Percentiles rank a stretch among this genome's conserved stretches.
These are phyloP conservation scores for Masticophis lateralis DNA, from an alignment of 2,797 vertebrate genomes.

Conservation along the genomic window DNA sequence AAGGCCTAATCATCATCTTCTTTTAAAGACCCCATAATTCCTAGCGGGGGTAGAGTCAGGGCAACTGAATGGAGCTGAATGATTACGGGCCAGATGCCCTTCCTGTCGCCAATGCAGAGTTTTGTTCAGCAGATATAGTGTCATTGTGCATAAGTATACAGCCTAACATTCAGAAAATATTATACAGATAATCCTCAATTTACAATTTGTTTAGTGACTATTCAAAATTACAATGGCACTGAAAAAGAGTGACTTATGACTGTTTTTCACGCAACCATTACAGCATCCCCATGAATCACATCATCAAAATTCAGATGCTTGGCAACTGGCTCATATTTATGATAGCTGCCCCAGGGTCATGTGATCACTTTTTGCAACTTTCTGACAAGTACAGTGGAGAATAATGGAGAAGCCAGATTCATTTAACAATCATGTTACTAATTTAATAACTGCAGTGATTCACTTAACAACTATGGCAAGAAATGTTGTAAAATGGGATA, in stretches of 20 bases:
- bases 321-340: not conserved
- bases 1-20: not conserved
- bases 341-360: not conserved
- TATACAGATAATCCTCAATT: not conserved
- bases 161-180: not conserved
- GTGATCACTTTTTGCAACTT: not conserved
- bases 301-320: not conserved
- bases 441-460: not conserved
- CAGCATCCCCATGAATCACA: not conserved
- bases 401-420: not conserved
- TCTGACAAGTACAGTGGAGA: not conserved
- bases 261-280: not conserved
- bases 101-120: too few species aligned
- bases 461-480: not conserved
- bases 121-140: too few species aligned
- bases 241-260: not conserved
- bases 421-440: not conserved
- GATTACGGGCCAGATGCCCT: too few species aligned
- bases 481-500: not conserved
- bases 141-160: not conserved
- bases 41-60: too few species aligned
- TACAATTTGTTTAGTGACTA: not conserved
- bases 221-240: not conserved
- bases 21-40: too few species aligned
- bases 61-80: too few species aligned